A percentile compares a stretch with the other conserved stretches of the same genome.
Evolutionary conservation across 2,888 invertebrate species (phyloP).

Genomic region (Caradrina kadenii): DNA sequence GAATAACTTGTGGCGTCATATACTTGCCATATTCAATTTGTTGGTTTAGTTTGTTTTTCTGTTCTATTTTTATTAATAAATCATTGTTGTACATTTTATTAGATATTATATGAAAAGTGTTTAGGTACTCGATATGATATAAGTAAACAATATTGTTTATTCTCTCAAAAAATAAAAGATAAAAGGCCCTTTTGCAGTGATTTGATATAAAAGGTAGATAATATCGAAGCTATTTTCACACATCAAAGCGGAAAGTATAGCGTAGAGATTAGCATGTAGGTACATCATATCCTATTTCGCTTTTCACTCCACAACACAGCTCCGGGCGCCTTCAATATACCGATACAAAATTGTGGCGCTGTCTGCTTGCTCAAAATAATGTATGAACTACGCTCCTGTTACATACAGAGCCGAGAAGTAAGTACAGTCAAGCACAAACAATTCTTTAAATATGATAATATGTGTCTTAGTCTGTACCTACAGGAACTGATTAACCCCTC

Average conservation of each 20-base stretch:
- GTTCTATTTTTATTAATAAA: background rate
- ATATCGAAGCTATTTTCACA: conserved; percentile 49
- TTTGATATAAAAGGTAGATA: conserved; percentile 40
- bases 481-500: conserved; percentile 68
- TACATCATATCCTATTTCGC: conserved; percentile 59
- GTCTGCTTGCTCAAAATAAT: conserved; percentile 19
- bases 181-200: conserved; percentile 25
- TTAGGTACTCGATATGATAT: background rate
- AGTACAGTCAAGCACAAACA: background rate
- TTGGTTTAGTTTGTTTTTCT: background rate
- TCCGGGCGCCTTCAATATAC: conserved; percentile 64
- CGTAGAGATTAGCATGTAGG: conserved; percentile 64
- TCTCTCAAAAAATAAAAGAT: conserved; percentile 8
- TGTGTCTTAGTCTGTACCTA: conserved; percentile 19
- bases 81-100: background rate
- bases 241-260: conserved; percentile 51
- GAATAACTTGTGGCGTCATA: conserved; percentile 21
- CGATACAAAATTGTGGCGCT: conserved; percentile 47
- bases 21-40: no score
- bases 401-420: background rate
- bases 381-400: conserved; percentile 13
- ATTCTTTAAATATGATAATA: background rate
- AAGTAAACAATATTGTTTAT: conserved; percentile 6
- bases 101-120: background rate
- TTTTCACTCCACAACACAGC: conserved; percentile 66